Conservation (phyloP, 2,797 vertebrate genomes). For the Liasis olivaceus region DNA sequence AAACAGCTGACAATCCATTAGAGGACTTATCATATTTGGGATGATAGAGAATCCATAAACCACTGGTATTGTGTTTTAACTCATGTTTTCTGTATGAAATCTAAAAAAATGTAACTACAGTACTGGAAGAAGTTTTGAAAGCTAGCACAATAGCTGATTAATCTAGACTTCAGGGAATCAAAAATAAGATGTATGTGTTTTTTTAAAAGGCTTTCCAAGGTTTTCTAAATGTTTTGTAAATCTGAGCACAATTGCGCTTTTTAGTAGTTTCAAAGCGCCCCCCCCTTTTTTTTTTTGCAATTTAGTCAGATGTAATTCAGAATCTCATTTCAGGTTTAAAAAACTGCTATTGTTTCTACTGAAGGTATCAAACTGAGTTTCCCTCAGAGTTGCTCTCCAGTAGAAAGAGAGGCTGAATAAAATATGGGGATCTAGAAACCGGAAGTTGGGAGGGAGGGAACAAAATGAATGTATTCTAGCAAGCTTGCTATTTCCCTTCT, state of each 20-base stretch:
- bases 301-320: slow-evolving; percentile 12
- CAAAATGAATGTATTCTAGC: not conserved
- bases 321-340: slow-evolving; percentile 17
- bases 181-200: not conserved
- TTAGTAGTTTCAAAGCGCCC: not conserved
- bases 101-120: not conserved
- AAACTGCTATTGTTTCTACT: slow-evolving; percentile 13
- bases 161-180: not conserved
- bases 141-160: not conserved
- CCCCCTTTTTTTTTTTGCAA: not conserved
- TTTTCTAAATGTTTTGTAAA: not conserved
- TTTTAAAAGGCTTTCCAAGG: not conserved
- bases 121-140: not conserved
- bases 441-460: not conserved
- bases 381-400: not conserved
- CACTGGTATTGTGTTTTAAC: not conserved
- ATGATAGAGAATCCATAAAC: not conserved
- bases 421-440: slow-evolving; percentile 8
- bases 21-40: not conserved
- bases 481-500: not conserved
- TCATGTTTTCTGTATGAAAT: too few species aligned
- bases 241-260: not conserved
- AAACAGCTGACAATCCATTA: too few species aligned
- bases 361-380: slow-evolving; percentile 1
- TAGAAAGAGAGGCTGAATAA: slow-evolving; percentile 9